Conservation (phyloP, 2,888 invertebrate species). For the Oscheius sp. region DNA sequence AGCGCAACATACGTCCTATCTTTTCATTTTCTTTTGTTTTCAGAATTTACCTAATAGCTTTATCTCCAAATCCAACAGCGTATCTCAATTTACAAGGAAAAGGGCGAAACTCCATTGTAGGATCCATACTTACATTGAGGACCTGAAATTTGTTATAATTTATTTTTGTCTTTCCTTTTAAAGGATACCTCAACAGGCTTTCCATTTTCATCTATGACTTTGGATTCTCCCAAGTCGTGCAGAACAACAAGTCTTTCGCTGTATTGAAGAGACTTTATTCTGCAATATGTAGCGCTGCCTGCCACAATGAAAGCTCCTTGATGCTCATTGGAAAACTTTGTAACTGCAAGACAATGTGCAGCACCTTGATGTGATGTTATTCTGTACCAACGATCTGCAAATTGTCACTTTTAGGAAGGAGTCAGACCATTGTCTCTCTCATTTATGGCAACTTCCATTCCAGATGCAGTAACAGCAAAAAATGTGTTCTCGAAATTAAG, state of each 20-base stretch:
- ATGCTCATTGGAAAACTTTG: conserved; percentile 40
- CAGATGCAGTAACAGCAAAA: conserved; percentile 42
- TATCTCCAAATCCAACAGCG: conserved; percentile 47
- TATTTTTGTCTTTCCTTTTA: background rate
- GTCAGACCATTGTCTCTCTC: conserved; percentile 43
- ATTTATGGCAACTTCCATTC: conserved; percentile 46
- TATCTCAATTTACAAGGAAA: conserved; percentile 52
- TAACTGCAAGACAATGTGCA: conserved; percentile 47
- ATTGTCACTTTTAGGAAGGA: background rate
- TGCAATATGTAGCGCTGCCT: conserved; percentile 38
- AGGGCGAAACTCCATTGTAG: conserved; percentile 50
- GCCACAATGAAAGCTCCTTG: conserved; percentile 47
- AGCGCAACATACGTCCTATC: conserved; percentile 49
- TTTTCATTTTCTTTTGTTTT: background rate
- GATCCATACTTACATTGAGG: conserved; percentile 46
- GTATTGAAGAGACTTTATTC: conserved; percentile 51
- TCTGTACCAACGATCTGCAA: conserved; percentile 49
- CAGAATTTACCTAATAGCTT: conserved; percentile 37
- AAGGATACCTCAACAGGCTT: conserved; percentile 31
- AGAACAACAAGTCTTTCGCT: conserved; percentile 46
- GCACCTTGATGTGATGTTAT: conserved; percentile 46
- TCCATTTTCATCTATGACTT: conserved; percentile 42
- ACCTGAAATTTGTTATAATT: too few species aligned
- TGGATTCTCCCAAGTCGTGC: conserved; percentile 49
- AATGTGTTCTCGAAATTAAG: conserved; percentile 43